Conservation (phyloP, 2,797 vertebrate species). For the Florisuga fusca region DNA sequence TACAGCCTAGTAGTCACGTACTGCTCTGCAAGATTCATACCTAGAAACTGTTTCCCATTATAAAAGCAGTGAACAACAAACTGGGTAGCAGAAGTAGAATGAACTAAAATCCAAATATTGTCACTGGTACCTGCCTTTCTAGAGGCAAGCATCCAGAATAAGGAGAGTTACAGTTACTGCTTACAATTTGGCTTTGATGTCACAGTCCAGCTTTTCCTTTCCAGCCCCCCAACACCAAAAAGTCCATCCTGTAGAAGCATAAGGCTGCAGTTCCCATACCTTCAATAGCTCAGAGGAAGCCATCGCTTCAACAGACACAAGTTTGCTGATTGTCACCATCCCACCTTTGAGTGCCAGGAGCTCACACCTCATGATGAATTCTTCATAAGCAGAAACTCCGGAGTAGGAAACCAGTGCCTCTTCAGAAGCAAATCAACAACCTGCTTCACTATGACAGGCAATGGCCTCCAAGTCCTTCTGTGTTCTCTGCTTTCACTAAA, state of each 20-base stretch:
- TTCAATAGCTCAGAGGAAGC: not conserved
- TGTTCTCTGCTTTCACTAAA: not conserved
- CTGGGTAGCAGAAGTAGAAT: not conserved
- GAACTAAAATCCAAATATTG: not conserved
- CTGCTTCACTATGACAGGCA: not conserved
- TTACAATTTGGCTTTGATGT: not conserved
- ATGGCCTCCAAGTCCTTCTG: not conserved
- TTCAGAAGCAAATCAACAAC: not conserved
- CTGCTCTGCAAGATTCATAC: not conserved
- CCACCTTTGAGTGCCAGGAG: not conserved
- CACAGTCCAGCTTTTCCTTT: not conserved
- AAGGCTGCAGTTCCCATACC: not conserved
- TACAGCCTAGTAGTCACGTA: rapidly evolving
- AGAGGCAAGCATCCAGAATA: not conserved
- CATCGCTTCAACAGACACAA: not conserved
- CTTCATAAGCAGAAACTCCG: not conserved
- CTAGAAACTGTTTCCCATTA: not conserved
- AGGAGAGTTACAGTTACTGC: not conserved
- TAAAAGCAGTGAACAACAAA: not conserved
- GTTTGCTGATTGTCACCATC: not conserved
- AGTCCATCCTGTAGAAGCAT: not conserved
- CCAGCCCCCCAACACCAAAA: not conserved
- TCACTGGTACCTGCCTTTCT: not conserved
- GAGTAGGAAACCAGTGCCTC: not conserved
- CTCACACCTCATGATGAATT: not conserved